Percentiles rank a stretch among this genome's conserved stretches.
phyloP scores from a whole-genome alignment of 2,888 invertebrate genomes.

The Drosophila engyochracea region DNA sequence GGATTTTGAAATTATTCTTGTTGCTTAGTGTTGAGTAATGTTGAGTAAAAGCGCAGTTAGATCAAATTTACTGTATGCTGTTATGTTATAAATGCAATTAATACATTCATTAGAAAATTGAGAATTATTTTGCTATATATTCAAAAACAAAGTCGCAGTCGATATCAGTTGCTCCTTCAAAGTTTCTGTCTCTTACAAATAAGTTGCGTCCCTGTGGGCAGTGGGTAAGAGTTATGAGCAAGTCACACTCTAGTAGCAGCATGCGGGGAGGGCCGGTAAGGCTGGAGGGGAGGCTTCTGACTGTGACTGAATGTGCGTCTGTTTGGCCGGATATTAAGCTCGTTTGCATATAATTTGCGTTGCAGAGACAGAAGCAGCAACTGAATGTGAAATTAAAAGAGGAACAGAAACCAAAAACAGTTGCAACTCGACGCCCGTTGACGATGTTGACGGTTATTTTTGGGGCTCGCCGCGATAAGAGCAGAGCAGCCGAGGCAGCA shows the following conservation, averaged over 20 bases:
- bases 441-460: constrained; percentile 67
- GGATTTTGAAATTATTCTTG: not conserved
- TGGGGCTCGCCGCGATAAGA: constrained; percentile 70
- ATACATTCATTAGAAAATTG: not conserved
- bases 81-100: not conserved
- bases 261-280: not conserved
- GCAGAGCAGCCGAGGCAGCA: constrained; percentile 20
- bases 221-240: constrained; percentile 7
- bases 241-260: not conserved
- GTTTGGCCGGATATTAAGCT: constrained; percentile 82
- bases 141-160: not conserved
- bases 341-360: constrained; percentile 81
- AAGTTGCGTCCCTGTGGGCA: constrained; percentile 13
- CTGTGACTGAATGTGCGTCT: constrained; percentile 56
- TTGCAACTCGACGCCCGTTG: constrained; percentile 53
- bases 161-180: constrained; percentile 1
- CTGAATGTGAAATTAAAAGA: constrained; percentile 32
- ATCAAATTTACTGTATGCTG: not conserved
- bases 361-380: constrained; percentile 65
- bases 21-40: not conserved
- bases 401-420: constrained; percentile 27
- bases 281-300: not conserved
- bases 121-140: too few species aligned
- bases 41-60: too few species aligned
- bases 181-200: constrained; percentile 9